phyloP scores from a whole-genome alignment of 1,140 invertebrate species.

The Rhysida immarginata region DNA sequence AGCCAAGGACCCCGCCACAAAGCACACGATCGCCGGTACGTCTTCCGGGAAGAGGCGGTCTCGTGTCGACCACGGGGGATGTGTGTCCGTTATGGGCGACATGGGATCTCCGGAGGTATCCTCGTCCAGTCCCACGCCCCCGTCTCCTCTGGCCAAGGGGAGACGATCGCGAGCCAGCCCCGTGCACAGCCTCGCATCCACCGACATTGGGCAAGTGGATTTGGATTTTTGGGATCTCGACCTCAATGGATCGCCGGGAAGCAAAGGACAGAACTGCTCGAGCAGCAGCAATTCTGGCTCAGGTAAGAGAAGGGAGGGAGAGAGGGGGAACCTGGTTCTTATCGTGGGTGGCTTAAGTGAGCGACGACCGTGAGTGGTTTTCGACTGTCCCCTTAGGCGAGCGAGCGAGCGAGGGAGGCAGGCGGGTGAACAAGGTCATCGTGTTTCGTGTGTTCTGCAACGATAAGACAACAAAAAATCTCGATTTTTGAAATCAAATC shows the following conservation, averaged over 20 bases:
- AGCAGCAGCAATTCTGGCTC: constrained; percentile 14
- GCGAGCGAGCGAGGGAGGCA: no score
- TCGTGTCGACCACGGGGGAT: no score
- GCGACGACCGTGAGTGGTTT: no score
- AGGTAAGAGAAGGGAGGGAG: constrained; percentile 12
- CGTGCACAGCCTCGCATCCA: constrained; percentile 30
- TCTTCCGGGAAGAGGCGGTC: no score
- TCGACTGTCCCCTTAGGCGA: no score
- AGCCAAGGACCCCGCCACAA: no score
- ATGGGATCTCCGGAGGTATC: constrained; percentile 58
- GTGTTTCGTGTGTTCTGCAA: no score
- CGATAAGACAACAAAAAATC: no score
- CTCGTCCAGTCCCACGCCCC: constrained; percentile 35
- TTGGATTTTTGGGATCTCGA: constrained; percentile 65
- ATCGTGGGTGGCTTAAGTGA: no score
- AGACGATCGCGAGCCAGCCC: constrained; percentile 18
- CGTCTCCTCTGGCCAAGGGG: not conserved
- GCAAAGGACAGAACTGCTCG: not conserved
- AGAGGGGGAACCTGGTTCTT: not conserved
- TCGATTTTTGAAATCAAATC: no score
- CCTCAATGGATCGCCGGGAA: constrained; percentile 29
- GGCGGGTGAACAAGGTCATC: no score
- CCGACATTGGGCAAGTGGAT: constrained; percentile 48
- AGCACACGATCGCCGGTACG: no score
- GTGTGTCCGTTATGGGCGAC: constrained; percentile 47